A percentile compares a stretch with the other conserved stretches of the same genome.
Conservation (phyloP, 2,113 vertebrate genomes). For the Gasterosteus nipponicus region DNA sequence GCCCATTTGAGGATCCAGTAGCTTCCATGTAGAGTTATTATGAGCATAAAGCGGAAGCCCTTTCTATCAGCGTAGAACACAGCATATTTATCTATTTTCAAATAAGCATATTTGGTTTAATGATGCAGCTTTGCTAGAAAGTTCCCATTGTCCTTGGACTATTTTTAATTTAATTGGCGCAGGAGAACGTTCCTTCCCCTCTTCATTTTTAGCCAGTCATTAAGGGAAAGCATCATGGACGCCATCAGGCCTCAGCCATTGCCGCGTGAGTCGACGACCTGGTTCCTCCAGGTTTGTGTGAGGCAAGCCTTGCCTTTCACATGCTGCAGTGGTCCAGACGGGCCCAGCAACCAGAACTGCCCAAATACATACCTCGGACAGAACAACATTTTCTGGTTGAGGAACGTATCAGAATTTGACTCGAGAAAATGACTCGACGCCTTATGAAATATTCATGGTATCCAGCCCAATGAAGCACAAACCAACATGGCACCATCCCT, state of each 20-base stretch:
- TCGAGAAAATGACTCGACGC: not conserved
- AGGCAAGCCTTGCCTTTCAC: not conserved
- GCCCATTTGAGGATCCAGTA: not conserved
- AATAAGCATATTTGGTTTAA: not conserved
- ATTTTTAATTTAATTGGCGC: not conserved
- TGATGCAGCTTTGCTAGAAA: not conserved
- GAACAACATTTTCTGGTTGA: not conserved
- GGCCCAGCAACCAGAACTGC: not conserved
- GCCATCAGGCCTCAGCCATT: not conserved
- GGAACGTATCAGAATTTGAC: not conserved
- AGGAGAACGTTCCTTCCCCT: not conserved
- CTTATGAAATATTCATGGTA: slow-evolving; percentile 17
- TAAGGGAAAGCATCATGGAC: not conserved
- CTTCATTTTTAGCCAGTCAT: not conserved
- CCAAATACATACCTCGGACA: not conserved
- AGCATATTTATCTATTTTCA: not conserved
- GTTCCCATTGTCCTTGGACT: not conserved
- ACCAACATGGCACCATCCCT: not conserved
- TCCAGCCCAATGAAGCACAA: not conserved
- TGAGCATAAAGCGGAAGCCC: not conserved
- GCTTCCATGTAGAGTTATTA: not conserved
- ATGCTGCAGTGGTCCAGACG: not conserved
- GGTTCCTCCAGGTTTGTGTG: not conserved
- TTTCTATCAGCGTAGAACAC: not conserved
- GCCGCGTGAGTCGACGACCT: not conserved